Conservation (phyloP, 2,113 vertebrate species). For the Neogale vison region DNA sequence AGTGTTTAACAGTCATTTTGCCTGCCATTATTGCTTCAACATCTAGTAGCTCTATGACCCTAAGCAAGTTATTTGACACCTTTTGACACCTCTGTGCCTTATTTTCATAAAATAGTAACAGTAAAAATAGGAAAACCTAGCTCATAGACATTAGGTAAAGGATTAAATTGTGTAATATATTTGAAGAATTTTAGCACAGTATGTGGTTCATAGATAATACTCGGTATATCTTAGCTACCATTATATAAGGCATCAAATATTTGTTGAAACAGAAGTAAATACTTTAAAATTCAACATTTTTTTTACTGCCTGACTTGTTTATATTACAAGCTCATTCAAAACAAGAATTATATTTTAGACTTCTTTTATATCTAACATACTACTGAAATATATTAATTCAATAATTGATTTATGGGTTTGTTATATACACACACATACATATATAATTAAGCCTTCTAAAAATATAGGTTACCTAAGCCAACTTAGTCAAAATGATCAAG, state of each 20-base stretch:
- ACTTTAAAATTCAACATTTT: slow-evolving; percentile 18
- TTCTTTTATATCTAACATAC: neutral
- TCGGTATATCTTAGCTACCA: neutral
- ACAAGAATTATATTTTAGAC: slow-evolving; percentile 6
- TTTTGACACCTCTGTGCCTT: neutral
- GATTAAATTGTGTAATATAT: neutral
- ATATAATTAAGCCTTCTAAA: slow-evolving; percentile 1
- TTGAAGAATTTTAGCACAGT: slow-evolving; percentile 17
- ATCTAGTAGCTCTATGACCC: neutral
- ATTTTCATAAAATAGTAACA: slow-evolving; percentile 20
- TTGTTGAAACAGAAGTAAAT: slow-evolving; percentile 29
- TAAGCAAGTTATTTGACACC: neutral
- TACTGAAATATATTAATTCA: neutral
- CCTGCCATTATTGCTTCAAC: neutral
- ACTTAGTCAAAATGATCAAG: neutral
- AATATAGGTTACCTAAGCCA: neutral
- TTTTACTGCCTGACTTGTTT: neutral
- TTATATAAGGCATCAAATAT: neutral
- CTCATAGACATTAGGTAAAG: neutral
- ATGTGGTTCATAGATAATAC: neutral
- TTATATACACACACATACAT: neutral
- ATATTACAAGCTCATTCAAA: neutral
- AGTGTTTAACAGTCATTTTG: neutral
- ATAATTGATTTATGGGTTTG: neutral
- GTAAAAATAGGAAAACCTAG: slow-evolving; percentile 25